These are phyloP conservation scores for Opisthograptis luteolata DNA, from an alignment of 2,888 invertebrate species.

Conservation along the genomic window DNA sequence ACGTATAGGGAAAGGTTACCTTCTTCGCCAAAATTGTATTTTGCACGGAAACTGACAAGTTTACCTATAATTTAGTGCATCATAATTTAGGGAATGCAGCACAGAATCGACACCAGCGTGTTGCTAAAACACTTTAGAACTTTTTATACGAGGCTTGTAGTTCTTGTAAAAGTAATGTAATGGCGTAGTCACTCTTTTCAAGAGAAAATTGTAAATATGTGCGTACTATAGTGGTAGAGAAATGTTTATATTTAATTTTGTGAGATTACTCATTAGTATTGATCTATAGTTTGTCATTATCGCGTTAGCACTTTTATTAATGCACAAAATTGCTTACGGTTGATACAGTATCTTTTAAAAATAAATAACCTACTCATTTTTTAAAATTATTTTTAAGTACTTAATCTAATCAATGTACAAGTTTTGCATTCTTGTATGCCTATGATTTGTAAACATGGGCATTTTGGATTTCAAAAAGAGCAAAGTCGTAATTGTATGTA, in stretches of 20 bases:
- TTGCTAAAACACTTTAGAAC: background rate
- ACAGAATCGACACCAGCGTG: no score
- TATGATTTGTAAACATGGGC: no score
- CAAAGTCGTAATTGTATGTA: no score
- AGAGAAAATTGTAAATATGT: slow-evolving; percentile 23
- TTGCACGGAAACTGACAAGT: no score
- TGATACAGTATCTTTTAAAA: slow-evolving; percentile 2
- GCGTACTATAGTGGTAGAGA: slow-evolving; percentile 27
- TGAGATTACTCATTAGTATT: slow-evolving; percentile 25
- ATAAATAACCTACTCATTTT: background rate
- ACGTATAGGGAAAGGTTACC: no score
- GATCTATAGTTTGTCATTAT: slow-evolving; percentile 20
- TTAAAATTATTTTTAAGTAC: no score
- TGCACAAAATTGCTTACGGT: slow-evolving; percentile 29
- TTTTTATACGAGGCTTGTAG: slow-evolving; percentile 13
- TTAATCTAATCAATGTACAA: no score
- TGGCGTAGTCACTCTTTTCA: slow-evolving; percentile 15
- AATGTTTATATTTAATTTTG: slow-evolving; percentile 29
- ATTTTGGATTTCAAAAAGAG: no score
- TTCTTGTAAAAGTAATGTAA: slow-evolving; percentile 18
- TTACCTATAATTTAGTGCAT: no score
- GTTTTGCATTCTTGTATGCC: no score
- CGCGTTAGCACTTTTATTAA: slow-evolving; percentile 25
- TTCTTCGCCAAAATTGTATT: no score
- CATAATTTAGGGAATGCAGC: no score